These are phyloP conservation scores for Uropetala carovei DNA, from an alignment of 2,888 invertebrate species.

Conservation along the genomic window DNA sequence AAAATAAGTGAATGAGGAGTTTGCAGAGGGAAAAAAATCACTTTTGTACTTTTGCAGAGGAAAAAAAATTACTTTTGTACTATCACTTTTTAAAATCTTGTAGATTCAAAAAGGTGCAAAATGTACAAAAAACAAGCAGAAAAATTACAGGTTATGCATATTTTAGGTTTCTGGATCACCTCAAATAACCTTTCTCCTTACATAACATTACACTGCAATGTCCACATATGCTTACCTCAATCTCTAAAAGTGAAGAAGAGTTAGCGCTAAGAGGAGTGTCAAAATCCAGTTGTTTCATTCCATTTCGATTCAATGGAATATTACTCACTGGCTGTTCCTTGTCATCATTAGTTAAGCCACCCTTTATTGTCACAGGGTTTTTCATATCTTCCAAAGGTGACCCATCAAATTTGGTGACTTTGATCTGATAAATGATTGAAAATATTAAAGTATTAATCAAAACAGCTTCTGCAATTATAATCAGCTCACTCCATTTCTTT, in stretches of 20 bases:
- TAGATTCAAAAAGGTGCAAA: too few species aligned
- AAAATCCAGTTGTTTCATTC: slow-evolving; percentile 81
- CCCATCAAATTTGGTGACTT: slow-evolving; percentile 84
- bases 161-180: background rate
- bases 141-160: background rate
- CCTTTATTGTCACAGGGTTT: slow-evolving; percentile 79
- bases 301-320: slow-evolving; percentile 80
- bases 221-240: slow-evolving; percentile 78
- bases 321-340: slow-evolving; percentile 77
- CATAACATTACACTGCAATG: background rate
- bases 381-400: slow-evolving; percentile 80
- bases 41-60: too few species aligned
- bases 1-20: too few species aligned
- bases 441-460: slow-evolving; percentile 17
- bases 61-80: background rate
- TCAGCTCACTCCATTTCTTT: too few species aligned
- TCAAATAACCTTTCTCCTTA: background rate
- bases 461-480: background rate
- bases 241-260: slow-evolving; percentile 81
- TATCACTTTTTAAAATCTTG: background rate
- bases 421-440: slow-evolving; percentile 76
- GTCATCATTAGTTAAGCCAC: slow-evolving; percentile 80
- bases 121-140: background rate
- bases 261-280: slow-evolving; percentile 79
- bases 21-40: too few species aligned